A percentile compares a stretch with the other conserved stretches of the same genome.
Conservation (phyloP, 2,797 vertebrate species). For the Caiman crocodilus region DNA sequence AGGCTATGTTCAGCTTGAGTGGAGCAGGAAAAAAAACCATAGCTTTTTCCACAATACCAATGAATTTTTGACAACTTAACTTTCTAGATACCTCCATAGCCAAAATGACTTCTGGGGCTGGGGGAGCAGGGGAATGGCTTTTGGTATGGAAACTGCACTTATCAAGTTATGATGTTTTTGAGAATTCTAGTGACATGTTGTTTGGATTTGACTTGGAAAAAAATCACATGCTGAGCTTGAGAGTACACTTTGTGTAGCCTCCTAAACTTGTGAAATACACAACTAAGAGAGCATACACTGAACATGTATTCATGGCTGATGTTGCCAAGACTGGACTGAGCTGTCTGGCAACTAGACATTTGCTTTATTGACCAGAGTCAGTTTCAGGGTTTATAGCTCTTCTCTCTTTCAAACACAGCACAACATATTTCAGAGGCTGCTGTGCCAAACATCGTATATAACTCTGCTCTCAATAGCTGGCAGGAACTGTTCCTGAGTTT, state of each 20-base stretch:
- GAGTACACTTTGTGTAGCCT: background rate
- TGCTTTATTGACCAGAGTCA: background rate
- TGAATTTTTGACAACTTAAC: conserved; percentile 62
- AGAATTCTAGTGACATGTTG: conserved; percentile 49
- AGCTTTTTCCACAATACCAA: conserved; percentile 54
- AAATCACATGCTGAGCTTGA: conserved; percentile 24
- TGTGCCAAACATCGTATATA: background rate
- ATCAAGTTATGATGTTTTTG: conserved; percentile 37
- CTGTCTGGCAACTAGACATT: conserved; percentile 40
- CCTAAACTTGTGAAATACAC: conserved; percentile 26
- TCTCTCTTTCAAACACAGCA: conserved; percentile 25
- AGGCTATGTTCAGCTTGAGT: conserved; percentile 32
- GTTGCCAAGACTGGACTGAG: background rate
- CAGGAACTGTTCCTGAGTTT: conserved; percentile 14
- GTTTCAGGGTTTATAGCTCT: background rate
- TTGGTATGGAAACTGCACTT: conserved; percentile 38
- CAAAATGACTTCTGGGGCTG: background rate
- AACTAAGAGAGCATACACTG: conserved; percentile 8
- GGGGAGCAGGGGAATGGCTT: conserved; percentile 31
- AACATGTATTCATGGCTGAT: background rate
- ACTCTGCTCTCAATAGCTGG: conserved; percentile 28
- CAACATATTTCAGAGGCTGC: conserved; percentile 6
- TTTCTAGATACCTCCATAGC: conserved; percentile 33
- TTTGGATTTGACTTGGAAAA: conserved; percentile 40
- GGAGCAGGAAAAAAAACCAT: conserved; percentile 36